These are phyloP conservation scores for Drosophila nigritarsus DNA, from an alignment of 2,888 invertebrate genomes.

Conservation along the genomic window DNA sequence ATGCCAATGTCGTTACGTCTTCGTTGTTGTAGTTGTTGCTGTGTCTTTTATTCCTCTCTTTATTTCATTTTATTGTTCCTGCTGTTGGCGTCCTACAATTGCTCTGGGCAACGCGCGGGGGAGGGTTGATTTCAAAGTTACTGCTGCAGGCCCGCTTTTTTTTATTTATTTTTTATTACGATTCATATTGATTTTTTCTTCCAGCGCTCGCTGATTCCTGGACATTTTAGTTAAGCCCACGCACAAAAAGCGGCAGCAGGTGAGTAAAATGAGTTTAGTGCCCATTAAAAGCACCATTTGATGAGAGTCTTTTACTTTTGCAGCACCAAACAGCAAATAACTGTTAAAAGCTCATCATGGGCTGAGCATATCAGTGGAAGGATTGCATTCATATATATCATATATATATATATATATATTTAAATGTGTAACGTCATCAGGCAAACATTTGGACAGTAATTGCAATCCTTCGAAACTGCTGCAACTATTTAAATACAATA, in stretches of 20 bases:
- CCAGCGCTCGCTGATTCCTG: slow-evolving; percentile 26
- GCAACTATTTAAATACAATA: slow-evolving; percentile 29
- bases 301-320: slow-evolving; percentile 11
- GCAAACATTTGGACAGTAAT: neutral
- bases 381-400: neutral
- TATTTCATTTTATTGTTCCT: slow-evolving; percentile 8
- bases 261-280: slow-evolving; percentile 28
- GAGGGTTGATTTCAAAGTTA: slow-evolving; percentile 39
- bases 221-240: slow-evolving; percentile 16
- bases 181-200: slow-evolving; percentile 47
- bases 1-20: slow-evolving; percentile 74
- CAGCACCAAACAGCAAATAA: slow-evolving; percentile 24
- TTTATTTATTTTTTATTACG: slow-evolving; percentile 16
- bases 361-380: slow-evolving; percentile 31
- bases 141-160: slow-evolving; percentile 6
- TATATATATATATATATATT: neutral
- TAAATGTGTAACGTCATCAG: slow-evolving; percentile 8
- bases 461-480: slow-evolving; percentile 1
- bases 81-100: slow-evolving; percentile 47
- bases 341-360: slow-evolving; percentile 35
- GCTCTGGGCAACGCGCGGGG: slow-evolving; percentile 56
- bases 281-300: slow-evolving; percentile 6
- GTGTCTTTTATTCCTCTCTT: slow-evolving; percentile 6
- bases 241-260: slow-evolving; percentile 18
- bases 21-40: slow-evolving; percentile 24